Evolutionary conservation across 2,888 invertebrate genomes (phyloP).

Genomic region (Luperina nickerlii): DNA sequence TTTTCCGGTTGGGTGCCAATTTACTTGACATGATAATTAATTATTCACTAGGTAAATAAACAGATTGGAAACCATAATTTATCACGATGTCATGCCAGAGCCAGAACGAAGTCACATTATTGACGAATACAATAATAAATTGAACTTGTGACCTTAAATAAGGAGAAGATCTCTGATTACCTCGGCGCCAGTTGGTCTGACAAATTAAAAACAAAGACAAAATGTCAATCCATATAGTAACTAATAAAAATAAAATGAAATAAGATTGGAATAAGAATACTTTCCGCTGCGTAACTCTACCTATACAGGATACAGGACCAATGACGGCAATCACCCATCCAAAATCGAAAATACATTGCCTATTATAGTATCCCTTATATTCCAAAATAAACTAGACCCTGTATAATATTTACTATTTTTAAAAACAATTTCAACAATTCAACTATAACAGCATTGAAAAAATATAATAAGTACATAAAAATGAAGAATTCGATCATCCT

Average conservation of each 20-base stretch:
- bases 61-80: neutral
- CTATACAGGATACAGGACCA: neutral
- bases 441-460: neutral
- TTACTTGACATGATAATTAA: neutral
- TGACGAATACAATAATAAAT: neutral
- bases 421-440: neutral
- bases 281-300: neutral
- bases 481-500: neutral
- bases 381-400: neutral
- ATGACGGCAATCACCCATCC: neutral
- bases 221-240: neutral
- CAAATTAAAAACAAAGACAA: slow-evolving; percentile 1
- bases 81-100: neutral
- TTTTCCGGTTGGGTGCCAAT: neutral
- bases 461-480: too few species aligned
- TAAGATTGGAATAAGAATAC: neutral
- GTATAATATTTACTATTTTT: neutral
- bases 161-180: neutral
- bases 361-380: neutral
- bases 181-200: neutral
- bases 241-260: neutral
- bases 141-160: neutral
- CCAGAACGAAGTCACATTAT: neutral
- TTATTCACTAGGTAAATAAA: neutral
- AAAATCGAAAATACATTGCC: neutral